Evolutionary conservation across 92 coral and sea anemone genomes (phyloP), one percentile per base, ranked within the genome.

Genomic region (Plumapathes pennacea): DNA sequence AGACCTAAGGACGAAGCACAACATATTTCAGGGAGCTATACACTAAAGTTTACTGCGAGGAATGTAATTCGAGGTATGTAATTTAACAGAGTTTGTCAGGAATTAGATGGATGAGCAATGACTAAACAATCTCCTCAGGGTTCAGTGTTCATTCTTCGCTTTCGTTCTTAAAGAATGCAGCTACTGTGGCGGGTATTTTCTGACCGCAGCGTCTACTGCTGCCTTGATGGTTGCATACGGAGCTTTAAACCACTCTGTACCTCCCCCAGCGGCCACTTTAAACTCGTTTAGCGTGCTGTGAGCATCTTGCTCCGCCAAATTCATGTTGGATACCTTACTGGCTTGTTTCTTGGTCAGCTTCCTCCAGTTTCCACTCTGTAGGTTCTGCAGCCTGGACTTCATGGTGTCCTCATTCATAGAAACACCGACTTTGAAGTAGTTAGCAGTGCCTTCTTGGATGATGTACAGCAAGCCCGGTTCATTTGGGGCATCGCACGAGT

Each of bases 351-450:
- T 0, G 47, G 54, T 42, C 21, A 59, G 28, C 54, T 59, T 25
- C 36, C 66, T 59, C 66, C 66, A 59, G 54, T 59, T 59, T 44
- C 66, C 66, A 17, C 34, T 10, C 66, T 59, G 66, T 44, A 59
- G 53, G 49, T 59, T 59, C 15, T 18, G 38, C 15, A 59, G 53
- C 54, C 66, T 59, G 13, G 0, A 23, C 6, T 8, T 12, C 24
- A 59, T 21, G 28, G 20, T 40, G 24, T 3, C 22, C 1, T 38
- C 39, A 59, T 40, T 19, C 52, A 13, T 59, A 22, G 66, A 24
- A 5, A 40, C 66, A n/a, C 66, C 66, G 28, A 59, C 66, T 59
- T 59, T 59, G 64, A 57, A 57, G 47, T 59, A 39, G 19, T 57
- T 12, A 5, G 54, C 38, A 2, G 4, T 22, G 23, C 33, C 54